Percentiles rank a stretch among this genome's conserved stretches.
Conservation (phyloP, 2,888 invertebrate species). For the Microdon myrmicae region DNA sequence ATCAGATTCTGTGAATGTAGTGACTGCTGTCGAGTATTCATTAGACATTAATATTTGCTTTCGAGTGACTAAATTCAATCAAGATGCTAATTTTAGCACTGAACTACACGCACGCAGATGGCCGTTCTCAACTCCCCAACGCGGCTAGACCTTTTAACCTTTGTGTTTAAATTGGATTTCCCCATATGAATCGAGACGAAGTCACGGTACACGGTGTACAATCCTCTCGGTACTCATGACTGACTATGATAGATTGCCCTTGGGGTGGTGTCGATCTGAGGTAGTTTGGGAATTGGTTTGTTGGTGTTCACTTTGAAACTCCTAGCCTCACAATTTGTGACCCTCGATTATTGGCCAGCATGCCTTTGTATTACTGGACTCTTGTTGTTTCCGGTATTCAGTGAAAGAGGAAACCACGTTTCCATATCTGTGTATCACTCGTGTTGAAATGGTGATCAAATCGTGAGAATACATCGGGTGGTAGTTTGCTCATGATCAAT, state of each 20-base stretch:
- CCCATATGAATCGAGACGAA: slow-evolving; percentile 13
- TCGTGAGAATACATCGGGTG: no score
- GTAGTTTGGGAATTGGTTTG: slow-evolving; percentile 16
- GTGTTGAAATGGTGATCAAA: no score
- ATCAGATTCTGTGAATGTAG: slow-evolving; percentile 28
- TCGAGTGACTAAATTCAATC: slow-evolving; percentile 31
- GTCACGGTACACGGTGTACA: slow-evolving; percentile 6
- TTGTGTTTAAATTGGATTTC: slow-evolving; percentile 20
- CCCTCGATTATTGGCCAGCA: slow-evolving; percentile 20
- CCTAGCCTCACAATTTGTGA: slow-evolving; percentile 37
- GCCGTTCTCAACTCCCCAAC: slow-evolving; percentile 9
- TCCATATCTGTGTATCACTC: no score
- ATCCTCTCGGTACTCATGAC: slow-evolving; percentile 11
- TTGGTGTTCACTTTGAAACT: slow-evolving; percentile 27
- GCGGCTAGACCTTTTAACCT: slow-evolving; percentile 28
- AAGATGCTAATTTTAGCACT: slow-evolving; percentile 32
- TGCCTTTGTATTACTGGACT: background rate
- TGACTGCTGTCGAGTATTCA: background rate
- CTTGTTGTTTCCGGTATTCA: slow-evolving; percentile 35
- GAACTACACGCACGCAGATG: slow-evolving; percentile 2
- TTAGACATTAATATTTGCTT: slow-evolving; percentile 15
- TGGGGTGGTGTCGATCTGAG: slow-evolving; percentile 28
- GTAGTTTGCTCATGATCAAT: no score
- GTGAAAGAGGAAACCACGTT: no score
- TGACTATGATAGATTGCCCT: slow-evolving; percentile 39